phyloP scores from a whole-genome alignment of 2,888 invertebrate species.

The Carcina quercana region DNA sequence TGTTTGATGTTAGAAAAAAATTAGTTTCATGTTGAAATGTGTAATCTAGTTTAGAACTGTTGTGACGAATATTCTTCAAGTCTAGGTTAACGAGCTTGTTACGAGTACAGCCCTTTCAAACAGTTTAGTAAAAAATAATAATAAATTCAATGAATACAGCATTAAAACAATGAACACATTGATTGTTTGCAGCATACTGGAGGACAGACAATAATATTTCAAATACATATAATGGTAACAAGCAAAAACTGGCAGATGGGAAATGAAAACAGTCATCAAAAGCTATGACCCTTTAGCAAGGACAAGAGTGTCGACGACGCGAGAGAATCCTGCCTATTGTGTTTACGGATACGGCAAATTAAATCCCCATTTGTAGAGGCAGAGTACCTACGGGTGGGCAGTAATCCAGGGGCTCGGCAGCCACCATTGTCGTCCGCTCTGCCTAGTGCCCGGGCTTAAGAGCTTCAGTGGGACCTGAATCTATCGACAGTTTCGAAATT shows the following conservation, averaged over 20 bases:
- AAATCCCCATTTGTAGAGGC: constrained; percentile 57
- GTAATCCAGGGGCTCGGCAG: constrained; percentile 54
- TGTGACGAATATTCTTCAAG: no score
- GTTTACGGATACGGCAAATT: constrained; percentile 61
- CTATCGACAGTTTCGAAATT: constrained; percentile 57
- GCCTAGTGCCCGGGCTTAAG: constrained; percentile 51
- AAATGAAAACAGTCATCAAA: constrained; percentile 17
- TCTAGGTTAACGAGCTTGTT: no score
- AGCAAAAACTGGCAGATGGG: not conserved
- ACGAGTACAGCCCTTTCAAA: no score
- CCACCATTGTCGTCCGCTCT: constrained; percentile 53
- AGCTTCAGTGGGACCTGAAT: constrained; percentile 40
- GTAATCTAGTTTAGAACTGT: no score
- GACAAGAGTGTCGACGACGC: constrained; percentile 32
- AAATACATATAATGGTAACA: no score
- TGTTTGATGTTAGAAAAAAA: no score
- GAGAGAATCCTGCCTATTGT: constrained; percentile 55
- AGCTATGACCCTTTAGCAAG: constrained; percentile 24
- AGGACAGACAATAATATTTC: no score
- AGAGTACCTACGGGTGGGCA: constrained; percentile 29
- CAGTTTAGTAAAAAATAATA: no score
- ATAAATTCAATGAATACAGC: no score
- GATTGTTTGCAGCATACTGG: no score
- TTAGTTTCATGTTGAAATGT: no score
- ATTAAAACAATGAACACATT: no score